Base-by-base conservation (phyloP, 2,888 invertebrate genomes). In the Blera fallax region DNA sequence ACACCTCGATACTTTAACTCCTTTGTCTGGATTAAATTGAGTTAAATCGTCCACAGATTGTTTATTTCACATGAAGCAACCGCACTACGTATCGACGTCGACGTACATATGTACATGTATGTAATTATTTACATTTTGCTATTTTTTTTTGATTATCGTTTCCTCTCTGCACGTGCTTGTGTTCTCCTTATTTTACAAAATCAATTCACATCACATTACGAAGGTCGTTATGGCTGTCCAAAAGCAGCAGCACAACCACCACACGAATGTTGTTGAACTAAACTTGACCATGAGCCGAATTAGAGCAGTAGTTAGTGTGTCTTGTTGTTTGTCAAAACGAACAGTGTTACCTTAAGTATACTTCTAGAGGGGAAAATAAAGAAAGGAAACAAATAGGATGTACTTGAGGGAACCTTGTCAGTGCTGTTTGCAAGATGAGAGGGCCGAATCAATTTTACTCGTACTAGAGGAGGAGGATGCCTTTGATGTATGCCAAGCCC, bases 181-280 rank as follows among this genome's bases (percentile, higher is more conserved):
- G 62, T 54, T 60, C 50, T 58, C 29, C 29, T 77, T 65, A 52
- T 69, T 84, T 73, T 79, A 69, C 67, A 79, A 84, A 83, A 79
- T 56, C 73, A 73, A 84, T 84, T 84, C 78, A 84, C 83, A 84
- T 69, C 67, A 54, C 73, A 67, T 73, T 62, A 73, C 62, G 73
- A 83, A 78, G 78, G 73, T 37, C 45, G 37, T 0, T 8, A 14
- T n/a, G 11, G 48, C 64, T 18, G 24, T 10, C 34, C 16, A 74
- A 73, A 56, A 76, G 14, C 14, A 62, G 21, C 5, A 34, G 21
- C 69, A 56, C 37, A 24, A 34, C 56, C 56, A 50, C 18, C 70
- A 34, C 7, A 16, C 16, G 14, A 56, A 54, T 62, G 40, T 52
- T 56, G 56, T 78, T 78, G 56, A 73, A 78, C 73, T 64, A 64